phyloP scores from a whole-genome alignment of 2,888 invertebrate genomes.

The Eupithecia abbreviata region DNA sequence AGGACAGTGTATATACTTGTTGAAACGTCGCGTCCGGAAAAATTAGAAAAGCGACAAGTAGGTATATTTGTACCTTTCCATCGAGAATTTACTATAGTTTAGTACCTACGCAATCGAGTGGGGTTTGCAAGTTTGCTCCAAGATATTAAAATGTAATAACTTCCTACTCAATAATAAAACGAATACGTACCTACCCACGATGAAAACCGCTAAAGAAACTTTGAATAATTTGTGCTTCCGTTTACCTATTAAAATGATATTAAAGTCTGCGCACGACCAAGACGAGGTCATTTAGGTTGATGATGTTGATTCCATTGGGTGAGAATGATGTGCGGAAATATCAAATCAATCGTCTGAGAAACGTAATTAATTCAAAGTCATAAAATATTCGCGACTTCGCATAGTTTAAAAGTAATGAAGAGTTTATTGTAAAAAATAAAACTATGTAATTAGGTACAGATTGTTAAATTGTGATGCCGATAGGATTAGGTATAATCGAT shows the following conservation, averaged over 20 bases:
- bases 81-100: not conserved
- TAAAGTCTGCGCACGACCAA: conserved; percentile 48
- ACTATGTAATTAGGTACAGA: not conserved
- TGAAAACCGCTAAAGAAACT: conserved; percentile 29
- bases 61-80: too few species aligned
- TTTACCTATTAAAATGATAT: conserved; percentile 57
- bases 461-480: not conserved
- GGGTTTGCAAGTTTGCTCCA: too few species aligned
- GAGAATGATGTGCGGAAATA: not conserved
- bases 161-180: conserved; percentile 2
- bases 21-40: too few species aligned
- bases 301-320: conserved; percentile 38
- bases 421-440: not conserved
- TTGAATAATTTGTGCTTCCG: conserved; percentile 31
- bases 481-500: not conserved
- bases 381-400: not conserved
- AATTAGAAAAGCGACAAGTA: too few species aligned
- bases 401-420: not conserved
- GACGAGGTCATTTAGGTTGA: conserved; percentile 34
- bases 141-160: not conserved
- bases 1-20: too few species aligned
- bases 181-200: conserved; percentile 14
- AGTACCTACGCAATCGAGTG: not conserved
- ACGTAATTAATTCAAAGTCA: not conserved
- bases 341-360: conserved; percentile 3